Conservation (phyloP, 2,888 invertebrate genomes). For the Hipparchia semele region DNA sequence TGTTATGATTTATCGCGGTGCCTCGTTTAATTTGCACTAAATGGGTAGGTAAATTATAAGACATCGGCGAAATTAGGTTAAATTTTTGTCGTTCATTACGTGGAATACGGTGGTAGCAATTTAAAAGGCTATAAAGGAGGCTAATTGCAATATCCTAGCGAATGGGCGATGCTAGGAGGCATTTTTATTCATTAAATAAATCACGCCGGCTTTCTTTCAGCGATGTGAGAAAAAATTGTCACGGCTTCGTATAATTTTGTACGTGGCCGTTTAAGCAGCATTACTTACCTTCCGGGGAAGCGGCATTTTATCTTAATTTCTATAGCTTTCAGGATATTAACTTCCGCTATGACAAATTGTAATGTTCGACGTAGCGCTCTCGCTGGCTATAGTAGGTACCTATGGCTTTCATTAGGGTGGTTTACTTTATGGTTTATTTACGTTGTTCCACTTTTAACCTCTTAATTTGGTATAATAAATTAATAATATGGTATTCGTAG, state of each 20-base stretch:
- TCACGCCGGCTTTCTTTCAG: conserved; percentile 66
- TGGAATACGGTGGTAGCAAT: conserved; percentile 45
- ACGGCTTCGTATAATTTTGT: conserved; percentile 79
- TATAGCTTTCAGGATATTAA: conserved; percentile 57
- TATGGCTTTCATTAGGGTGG: conserved; percentile 1
- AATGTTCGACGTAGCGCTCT: conserved; percentile 36
- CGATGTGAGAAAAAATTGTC: conserved; percentile 79
- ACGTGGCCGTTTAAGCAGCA: conserved; percentile 73
- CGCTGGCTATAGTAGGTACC: neutral
- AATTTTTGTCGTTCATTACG: conserved; percentile 19
- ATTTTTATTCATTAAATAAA: conserved; percentile 83
- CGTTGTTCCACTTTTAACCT: neutral
- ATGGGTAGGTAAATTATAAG: conserved; percentile 35
- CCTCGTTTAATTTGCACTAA: conserved; percentile 28
- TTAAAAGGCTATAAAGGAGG: conserved; percentile 65
- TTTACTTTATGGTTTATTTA: neutral
- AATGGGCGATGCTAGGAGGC: conserved; percentile 58
- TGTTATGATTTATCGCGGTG: conserved; percentile 34
- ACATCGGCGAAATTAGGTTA: conserved; percentile 24
- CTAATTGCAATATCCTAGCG: conserved; percentile 75
- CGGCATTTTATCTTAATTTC: conserved; percentile 80
- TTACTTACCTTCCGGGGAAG: conserved; percentile 70
- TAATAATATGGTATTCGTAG: no score
- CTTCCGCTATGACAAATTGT: conserved; percentile 47
- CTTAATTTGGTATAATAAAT: neutral